Evolutionary conservation across 1,140 invertebrate species (phyloP).

Genomic region (Halesus radiatus): DNA sequence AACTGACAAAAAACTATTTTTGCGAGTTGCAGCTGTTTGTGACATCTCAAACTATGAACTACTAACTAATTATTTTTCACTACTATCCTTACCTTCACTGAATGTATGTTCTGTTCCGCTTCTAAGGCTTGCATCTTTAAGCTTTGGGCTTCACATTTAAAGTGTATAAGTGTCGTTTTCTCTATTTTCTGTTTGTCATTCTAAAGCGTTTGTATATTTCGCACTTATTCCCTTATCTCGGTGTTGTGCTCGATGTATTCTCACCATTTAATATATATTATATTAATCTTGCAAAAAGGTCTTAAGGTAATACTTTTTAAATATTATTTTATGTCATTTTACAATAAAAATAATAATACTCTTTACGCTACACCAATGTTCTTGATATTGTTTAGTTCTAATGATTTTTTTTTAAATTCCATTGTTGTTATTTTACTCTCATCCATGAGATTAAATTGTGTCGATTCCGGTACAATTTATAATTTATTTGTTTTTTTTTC

Average conservation of each 20-base stretch:
- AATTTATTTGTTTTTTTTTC: not conserved
- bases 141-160: constrained; percentile 50
- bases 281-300: constrained; percentile 38
- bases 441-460: too few relatives aligned
- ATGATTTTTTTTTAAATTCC: not conserved
- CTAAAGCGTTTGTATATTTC: constrained; percentile 29
- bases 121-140: constrained; percentile 42
- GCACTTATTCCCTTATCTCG: constrained; percentile 24
- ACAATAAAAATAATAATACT: constrained; percentile 13
- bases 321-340: constrained; percentile 1
- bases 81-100: not conserved
- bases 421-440: too few relatives aligned
- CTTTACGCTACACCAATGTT: constrained; percentile 14
- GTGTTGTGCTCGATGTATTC: constrained; percentile 39
- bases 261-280: constrained; percentile 24
- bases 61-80: too few relatives aligned
- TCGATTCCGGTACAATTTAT: too few relatives aligned
- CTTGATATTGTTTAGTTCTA: not conserved
- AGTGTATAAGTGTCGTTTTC: constrained; percentile 57
- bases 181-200: constrained; percentile 47
- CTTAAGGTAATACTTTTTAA: constrained; percentile 33
- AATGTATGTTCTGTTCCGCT: constrained; percentile 32
- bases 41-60: too few relatives aligned
- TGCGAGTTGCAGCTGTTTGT: too few relatives aligned
- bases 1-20: too few relatives aligned